A percentile compares a stretch with the other conserved stretches of the same genome.
These are phyloP conservation scores for Apodemus sylvaticus DNA, from an alignment of 2,113 vertebrate genomes.

Conservation along the genomic window DNA sequence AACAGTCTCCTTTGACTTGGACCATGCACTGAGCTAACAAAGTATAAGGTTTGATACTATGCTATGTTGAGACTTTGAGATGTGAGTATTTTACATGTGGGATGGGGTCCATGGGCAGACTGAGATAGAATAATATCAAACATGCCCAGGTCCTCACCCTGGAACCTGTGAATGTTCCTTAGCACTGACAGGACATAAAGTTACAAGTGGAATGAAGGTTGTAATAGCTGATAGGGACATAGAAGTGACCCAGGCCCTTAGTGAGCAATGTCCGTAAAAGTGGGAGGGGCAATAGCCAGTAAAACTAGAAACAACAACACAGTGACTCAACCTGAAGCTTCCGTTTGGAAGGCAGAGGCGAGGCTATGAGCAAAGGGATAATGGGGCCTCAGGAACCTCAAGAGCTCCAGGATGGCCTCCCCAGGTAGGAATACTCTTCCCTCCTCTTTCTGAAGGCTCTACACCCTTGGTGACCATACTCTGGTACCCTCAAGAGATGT, in stretches of 20 bases:
- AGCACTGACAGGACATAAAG: background rate
- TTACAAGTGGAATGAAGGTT: background rate
- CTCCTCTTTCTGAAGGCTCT: background rate
- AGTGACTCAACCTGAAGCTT: background rate
- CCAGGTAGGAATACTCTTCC: background rate
- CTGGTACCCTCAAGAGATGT: no score
- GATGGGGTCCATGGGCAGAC: background rate
- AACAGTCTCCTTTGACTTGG: background rate
- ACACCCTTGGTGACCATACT: no score
- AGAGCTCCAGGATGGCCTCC: background rate
- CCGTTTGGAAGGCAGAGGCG: background rate
- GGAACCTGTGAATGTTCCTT: no score
- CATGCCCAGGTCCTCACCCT: background rate
- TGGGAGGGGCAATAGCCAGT: background rate
- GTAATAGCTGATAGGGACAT: fast-evolving
- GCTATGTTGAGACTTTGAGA: background rate
- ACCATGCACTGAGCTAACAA: background rate
- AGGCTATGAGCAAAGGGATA: background rate
- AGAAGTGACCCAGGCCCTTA: no score
- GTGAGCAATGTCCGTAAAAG: fast-evolving
- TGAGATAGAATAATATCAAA: fast-evolving
- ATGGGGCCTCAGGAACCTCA: background rate
- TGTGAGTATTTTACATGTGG: background rate
- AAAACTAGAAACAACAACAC: fast-evolving
- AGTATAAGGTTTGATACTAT: no score